phyloP scores from a whole-genome alignment of 2,888 invertebrate genomes.

The Crematogaster levior region DNA sequence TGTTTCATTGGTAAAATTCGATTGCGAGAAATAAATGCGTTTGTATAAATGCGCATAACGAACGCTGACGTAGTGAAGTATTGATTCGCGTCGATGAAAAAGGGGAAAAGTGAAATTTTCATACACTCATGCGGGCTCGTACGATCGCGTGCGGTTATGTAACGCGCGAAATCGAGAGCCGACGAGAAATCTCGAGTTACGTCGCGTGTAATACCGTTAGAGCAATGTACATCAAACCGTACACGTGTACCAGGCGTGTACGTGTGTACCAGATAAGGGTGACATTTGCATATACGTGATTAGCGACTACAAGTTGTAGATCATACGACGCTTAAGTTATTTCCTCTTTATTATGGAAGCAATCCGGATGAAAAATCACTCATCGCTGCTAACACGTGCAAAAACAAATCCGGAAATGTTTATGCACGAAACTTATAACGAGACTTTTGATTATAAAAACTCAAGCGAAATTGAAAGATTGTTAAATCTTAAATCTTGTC shows the following conservation, averaged over 20 bases:
- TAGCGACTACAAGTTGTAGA: slow-evolving; percentile 39
- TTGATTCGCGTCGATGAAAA: slow-evolving; percentile 1
- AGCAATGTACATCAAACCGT: slow-evolving; percentile 39
- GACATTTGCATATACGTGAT: slow-evolving; percentile 50
- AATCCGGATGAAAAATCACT: slow-evolving; percentile 27
- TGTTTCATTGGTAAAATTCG: neutral
- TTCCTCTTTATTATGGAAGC: slow-evolving; percentile 41
- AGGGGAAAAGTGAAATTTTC: slow-evolving; percentile 17
- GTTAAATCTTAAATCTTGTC: too few relatives aligned
- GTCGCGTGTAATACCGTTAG: slow-evolving; percentile 29
- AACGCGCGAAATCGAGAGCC: slow-evolving; percentile 38
- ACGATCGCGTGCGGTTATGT: slow-evolving; percentile 20
- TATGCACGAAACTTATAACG: neutral
- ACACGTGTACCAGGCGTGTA: slow-evolving; percentile 44
- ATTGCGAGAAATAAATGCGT: neutral
- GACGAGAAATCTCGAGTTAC: slow-evolving; percentile 41
- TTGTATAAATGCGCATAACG: neutral
- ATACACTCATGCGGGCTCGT: neutral
- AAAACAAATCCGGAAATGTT: neutral
- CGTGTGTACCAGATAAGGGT: slow-evolving; percentile 37
- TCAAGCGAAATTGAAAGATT: neutral
- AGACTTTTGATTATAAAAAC: neutral
- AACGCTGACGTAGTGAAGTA: neutral
- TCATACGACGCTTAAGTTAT: slow-evolving; percentile 39
- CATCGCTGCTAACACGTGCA: neutral